phyloP scores from a whole-genome alignment of 2,888 invertebrate genomes.

The Archips crataeganus region DNA sequence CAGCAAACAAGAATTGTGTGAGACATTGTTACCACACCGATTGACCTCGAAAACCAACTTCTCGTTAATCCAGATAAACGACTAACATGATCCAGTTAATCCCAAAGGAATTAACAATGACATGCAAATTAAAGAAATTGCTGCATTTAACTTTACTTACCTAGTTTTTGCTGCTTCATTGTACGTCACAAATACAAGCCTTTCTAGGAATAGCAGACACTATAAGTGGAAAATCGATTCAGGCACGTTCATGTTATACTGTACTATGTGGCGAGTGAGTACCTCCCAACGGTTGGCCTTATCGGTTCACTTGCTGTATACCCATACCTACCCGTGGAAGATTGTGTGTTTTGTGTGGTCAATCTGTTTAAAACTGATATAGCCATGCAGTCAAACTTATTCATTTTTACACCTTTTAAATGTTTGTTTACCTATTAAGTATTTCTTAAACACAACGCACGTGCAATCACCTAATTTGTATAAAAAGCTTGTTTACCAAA shows the following conservation, averaged over 20 bases:
- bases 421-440: no score
- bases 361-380: no score
- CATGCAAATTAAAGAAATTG: background rate
- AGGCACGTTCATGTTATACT: background rate
- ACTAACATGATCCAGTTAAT: background rate
- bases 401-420: no score
- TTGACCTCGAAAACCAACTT: background rate
- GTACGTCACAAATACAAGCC: background rate
- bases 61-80: background rate
- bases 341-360: no score
- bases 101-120: background rate
- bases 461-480: background rate
- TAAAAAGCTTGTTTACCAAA: background rate
- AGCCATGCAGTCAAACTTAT: no score
- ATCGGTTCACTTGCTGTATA: no score
- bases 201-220: background rate
- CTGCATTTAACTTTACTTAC: background rate
- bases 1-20: background rate
- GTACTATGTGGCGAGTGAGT: background rate
- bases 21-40: background rate
- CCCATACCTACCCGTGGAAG: no score
- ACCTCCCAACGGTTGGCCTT: background rate
- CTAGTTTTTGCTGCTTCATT: background rate
- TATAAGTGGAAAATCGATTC: conserved; percentile 1
- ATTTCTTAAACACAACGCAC: no score